Evolutionary conservation across 2,888 invertebrate genomes (phyloP), one percentile per base, ranked within the genome.

Genomic region (Synanthedon andrenaeformis): DNA sequence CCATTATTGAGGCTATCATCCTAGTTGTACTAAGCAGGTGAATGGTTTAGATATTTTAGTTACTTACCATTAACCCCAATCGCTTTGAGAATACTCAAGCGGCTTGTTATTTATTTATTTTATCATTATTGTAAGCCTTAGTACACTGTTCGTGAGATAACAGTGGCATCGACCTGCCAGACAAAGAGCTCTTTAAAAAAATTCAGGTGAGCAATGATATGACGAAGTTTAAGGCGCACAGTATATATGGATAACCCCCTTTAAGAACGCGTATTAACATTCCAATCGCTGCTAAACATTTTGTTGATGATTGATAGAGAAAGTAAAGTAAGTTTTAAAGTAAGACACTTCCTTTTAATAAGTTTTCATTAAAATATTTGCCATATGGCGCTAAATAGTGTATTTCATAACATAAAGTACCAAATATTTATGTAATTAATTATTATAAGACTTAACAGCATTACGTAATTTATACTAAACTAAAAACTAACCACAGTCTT

Each of bases 131-230:
- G 45, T 13, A 42, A 13, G n/a, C 12, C n/a, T 62, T 70, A 73
- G 64, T 72, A 72, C 70, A 69, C 57, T 71, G 72, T 62, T 67
- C 67, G 71, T 61, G 11, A 74, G 80, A 82, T 80, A 79, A 73
- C 59, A 61, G 70, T 80, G 76, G 77, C 69, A 68, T 65, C 65
- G 75, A 78, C 72, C 79, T 65, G 57, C 62, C 59, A 63, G 66
- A 74, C 72, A 78, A 79, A 76, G 72, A 74, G 59, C 64, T 64
- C 65, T 72, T 67, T 68, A 59, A 64, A 64, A 35, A 35, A 62
- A 66, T 67, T 64, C 70, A 72, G 70, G 68, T 71, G 71, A 66
- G 68, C 62, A 57, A 58, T 59, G 60, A 61, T 57, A 59, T 55
- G 57, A 57, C 53, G 62, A 62, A 61, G 61, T 52, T 53, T 50